Evolutionary conservation across 2,113 vertebrate genomes (phyloP).

Genomic region (Cinclus cinclus): DNA sequence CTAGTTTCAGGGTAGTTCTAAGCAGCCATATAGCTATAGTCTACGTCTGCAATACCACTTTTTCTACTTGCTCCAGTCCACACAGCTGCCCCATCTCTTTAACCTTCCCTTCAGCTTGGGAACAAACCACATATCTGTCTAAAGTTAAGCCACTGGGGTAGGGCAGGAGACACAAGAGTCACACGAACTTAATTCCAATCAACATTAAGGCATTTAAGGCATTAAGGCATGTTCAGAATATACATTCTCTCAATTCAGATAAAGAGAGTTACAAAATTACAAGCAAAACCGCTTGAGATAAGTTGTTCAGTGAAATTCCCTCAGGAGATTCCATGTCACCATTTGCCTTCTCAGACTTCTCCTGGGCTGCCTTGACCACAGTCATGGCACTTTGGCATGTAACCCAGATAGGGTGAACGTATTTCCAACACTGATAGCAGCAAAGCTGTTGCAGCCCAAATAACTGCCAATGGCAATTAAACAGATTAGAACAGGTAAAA

Average conservation of each 20-base stretch:
- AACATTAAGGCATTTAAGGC: not conserved
- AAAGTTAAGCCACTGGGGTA: not conserved
- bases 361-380: rapidly evolving
- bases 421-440: not conserved
- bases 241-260: not conserved
- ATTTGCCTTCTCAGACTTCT: not conserved
- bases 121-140: not conserved
- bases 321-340: not conserved
- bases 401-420: rapidly evolving
- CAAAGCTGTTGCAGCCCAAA: not conserved
- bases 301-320: not conserved
- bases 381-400: not conserved
- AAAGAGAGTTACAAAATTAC: not conserved
- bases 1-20: not conserved
- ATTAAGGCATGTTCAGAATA: not conserved
- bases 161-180: not conserved
- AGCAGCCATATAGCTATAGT: not conserved
- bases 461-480: not conserved
- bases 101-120: not conserved
- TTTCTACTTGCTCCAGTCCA: not conserved
- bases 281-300: not conserved
- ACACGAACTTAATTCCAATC: not conserved
- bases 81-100: not conserved
- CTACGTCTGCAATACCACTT: not conserved
- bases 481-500: not conserved